phyloP scores from a whole-genome alignment of 2,113 vertebrate species.

The Trematomus loennbergii region DNA sequence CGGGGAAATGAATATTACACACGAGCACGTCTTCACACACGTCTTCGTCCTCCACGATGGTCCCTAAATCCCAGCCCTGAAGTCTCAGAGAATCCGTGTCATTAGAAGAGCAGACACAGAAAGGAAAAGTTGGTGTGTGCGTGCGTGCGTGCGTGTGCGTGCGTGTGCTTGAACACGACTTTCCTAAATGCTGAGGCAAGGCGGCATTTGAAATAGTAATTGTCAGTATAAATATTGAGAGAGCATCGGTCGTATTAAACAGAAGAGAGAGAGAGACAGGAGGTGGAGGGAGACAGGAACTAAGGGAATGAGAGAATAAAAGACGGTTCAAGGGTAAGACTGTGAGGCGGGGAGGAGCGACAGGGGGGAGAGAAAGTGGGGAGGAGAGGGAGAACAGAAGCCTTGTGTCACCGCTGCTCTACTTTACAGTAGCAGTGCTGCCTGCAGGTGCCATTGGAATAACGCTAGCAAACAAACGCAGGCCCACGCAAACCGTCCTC shows the following conservation, averaged over 20 bases:
- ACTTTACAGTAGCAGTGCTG: constrained; percentile 65
- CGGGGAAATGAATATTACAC: constrained; percentile 73
- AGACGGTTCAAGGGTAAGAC: constrained; percentile 72
- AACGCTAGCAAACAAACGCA: constrained; percentile 29
- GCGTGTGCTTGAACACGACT: neutral
- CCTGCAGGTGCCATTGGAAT: constrained; percentile 65
- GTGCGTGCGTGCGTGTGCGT: neutral
- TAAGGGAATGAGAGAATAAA: constrained; percentile 62
- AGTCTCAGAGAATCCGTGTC: constrained; percentile 39
- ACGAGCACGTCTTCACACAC: constrained; percentile 45
- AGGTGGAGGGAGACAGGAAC: constrained; percentile 39
- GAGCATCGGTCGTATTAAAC: constrained; percentile 57
- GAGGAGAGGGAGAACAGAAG: constrained; percentile 61
- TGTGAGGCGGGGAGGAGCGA: constrained; percentile 32
- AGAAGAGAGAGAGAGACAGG: constrained; percentile 25
- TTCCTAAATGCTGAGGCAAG: constrained; percentile 22
- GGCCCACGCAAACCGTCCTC: constrained; percentile 31
- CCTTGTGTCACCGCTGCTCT: constrained; percentile 69
- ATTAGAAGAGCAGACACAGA: constrained; percentile 40
- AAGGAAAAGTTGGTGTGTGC: constrained; percentile 15
- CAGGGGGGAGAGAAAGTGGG: constrained; percentile 18
- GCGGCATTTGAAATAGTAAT: constrained; percentile 55
- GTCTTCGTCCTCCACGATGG: constrained; percentile 24
- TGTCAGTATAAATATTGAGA: constrained; percentile 69
- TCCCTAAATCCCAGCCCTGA: constrained; percentile 40